Evolutionary conservation across 2,797 vertebrate species (phyloP).

Genomic region (Mallotus villosus): DNA sequence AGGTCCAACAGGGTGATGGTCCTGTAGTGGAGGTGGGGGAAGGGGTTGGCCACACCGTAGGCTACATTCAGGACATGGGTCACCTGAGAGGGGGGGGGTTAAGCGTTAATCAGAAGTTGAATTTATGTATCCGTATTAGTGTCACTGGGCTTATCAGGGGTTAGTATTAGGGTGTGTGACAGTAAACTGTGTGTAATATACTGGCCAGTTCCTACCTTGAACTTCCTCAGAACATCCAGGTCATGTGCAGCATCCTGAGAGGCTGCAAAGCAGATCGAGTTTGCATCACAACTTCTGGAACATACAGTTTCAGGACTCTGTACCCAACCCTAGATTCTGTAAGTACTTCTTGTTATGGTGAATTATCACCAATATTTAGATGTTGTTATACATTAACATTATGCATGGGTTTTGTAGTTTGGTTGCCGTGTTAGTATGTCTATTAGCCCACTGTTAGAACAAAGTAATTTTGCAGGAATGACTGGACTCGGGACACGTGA

Average conservation of each 20-base stretch:
- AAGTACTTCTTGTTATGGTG: too few species aligned
- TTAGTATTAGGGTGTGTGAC: not conserved
- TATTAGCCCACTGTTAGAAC: too few species aligned
- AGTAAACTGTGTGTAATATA: not conserved
- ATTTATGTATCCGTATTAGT: not conserved
- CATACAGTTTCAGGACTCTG: too few species aligned
- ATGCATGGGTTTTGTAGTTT: too few species aligned
- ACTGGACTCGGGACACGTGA: too few species aligned
- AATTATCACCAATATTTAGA: too few species aligned
- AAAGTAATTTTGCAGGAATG: too few species aligned
- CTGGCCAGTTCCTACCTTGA: slow-evolving; percentile 75
- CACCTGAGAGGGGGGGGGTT: slow-evolving; percentile 73
- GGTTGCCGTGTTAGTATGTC: too few species aligned
- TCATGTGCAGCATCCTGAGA: slow-evolving; percentile 95
- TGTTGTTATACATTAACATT: too few species aligned
- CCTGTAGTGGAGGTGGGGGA: slow-evolving; percentile 83
- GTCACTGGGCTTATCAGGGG: not conserved
- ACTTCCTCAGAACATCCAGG: slow-evolving; percentile 79
- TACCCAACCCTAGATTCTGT: too few species aligned
- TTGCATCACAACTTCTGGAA: too few species aligned
- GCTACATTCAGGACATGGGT: slow-evolving; percentile 93
- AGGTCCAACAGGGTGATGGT: slow-evolving; percentile 87
- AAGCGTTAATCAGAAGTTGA: not conserved
- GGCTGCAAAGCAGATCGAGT: slow-evolving; percentile 60
- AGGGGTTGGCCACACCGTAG: slow-evolving; percentile 85